Conservation (phyloP, 2,113 vertebrate species). For the Dipodomys merriami region DNA sequence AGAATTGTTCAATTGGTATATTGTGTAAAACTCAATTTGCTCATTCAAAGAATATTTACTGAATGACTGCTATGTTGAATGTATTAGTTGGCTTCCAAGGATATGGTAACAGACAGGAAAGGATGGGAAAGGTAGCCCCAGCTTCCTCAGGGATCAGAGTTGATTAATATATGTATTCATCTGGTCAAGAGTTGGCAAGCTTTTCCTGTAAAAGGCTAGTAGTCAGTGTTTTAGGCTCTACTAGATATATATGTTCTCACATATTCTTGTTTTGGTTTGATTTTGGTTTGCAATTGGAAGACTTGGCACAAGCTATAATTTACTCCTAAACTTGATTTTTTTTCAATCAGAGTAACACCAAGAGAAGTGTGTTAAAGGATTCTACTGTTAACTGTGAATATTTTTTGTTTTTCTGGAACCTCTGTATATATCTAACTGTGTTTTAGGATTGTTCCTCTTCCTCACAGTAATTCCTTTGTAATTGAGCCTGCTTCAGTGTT, state of each 20-base stretch:
- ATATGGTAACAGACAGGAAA: background rate
- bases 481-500: background rate
- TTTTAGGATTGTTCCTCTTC: background rate
- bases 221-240: slow-evolving; percentile 14
- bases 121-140: background rate
- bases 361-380: background rate
- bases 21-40: slow-evolving; percentile 29
- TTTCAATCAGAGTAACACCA: background rate
- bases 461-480: background rate
- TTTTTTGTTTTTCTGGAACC: background rate
- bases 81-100: background rate
- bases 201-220: slow-evolving; percentile 6
- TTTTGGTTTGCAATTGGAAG: no score
- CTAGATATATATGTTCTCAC: background rate
- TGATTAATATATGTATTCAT: background rate
- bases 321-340: background rate
- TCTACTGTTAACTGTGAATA: background rate
- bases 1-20: background rate
- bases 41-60: slow-evolving; percentile 22
- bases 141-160: background rate
- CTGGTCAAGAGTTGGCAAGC: background rate
- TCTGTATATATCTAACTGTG: background rate
- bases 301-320: background rate
- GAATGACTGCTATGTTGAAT: background rate
- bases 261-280: no score